Evolutionary conservation across 2,888 invertebrate genomes (phyloP), one percentile per base, ranked within the genome.

Genomic region (Drosophila bunnanda): DNA sequence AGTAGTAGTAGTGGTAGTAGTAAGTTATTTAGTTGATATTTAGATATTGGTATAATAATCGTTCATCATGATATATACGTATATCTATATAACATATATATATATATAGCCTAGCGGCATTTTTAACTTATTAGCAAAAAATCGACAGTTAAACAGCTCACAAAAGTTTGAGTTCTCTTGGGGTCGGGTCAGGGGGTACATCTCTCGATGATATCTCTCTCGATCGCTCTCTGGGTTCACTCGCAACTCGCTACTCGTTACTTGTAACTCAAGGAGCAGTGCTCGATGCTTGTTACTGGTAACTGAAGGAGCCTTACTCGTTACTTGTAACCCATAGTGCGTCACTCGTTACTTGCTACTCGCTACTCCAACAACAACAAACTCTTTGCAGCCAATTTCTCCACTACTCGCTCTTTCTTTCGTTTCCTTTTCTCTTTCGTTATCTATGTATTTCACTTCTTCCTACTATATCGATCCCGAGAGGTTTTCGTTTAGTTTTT

Each of bases 81-180:
- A 48, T 48, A 48, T 32, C 22, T 43, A 22, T 43, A 43, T 43
- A 43, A 43, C 41, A 48, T 48, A 66, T 62, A 65, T 64, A 50
- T 13, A 41, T 46, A 28, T 28, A 46, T 5, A 46, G 54, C 67
- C 67, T 48, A 61, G 39, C 30, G 57, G 66, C 66, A 39, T 20
- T 50, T 32, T 32, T 71, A 70, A 80, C 89, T 88, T 90, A 90
- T 80, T 88, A 81, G 83, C 84, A 90, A 90, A 90, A 90, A 90
- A 90, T 90, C 90, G 90, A 90, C 90, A 90, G 90, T 90, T 90
- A 80, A 88, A 88, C 90, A 90, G 90, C 78, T 81, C 82, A 69
- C 70, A 64, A 71, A 78, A 66, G 66, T 66, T 66, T 66, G 67
- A 66, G 66, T 66, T 66, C 39, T 65, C 53, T 65, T 54, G 43